A percentile compares a stretch with the other conserved stretches of the same genome.
These are phyloP conservation scores for Adelphocoris suturalis DNA, from an alignment of 2,888 invertebrate species.

Conservation along the genomic window DNA sequence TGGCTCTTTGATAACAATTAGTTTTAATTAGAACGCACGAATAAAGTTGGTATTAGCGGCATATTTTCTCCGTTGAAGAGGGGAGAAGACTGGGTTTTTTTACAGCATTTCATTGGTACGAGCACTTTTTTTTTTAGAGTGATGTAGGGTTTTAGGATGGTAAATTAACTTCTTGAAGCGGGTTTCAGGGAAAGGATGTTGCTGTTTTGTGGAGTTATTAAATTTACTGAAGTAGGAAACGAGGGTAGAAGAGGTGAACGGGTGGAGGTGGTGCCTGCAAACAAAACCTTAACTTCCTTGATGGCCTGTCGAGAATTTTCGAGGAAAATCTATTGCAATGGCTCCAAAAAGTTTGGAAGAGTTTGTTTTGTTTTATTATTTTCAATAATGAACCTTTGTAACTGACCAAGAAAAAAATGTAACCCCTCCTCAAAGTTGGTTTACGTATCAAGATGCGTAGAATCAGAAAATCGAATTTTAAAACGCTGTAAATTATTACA, in stretches of 20 bases:
- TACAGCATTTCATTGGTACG: not conserved
- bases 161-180: constrained; percentile 25
- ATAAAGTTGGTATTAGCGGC: constrained; percentile 25
- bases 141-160: not conserved
- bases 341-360: too few relatives aligned
- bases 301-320: too few relatives aligned
- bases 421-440: too few relatives aligned
- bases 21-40: not conserved
- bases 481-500: too few relatives aligned
- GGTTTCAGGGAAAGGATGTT: constrained; percentile 20
- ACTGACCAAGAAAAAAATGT: too few relatives aligned
- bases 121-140: not conserved
- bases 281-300: too few relatives aligned
- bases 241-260: not conserved
- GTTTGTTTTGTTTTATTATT: too few relatives aligned
- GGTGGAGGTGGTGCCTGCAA: not conserved
- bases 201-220: not conserved
- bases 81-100: not conserved
- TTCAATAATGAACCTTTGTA: too few relatives aligned
- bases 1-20: constrained; percentile 17
- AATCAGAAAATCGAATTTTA: too few relatives aligned
- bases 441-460: too few relatives aligned
- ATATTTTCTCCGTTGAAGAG: constrained; percentile 30
- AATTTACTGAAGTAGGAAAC: not conserved
- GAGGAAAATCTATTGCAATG: too few relatives aligned